Conservation (phyloP, 2,113 vertebrate genomes). For the Burhinus oedicnemus region DNA sequence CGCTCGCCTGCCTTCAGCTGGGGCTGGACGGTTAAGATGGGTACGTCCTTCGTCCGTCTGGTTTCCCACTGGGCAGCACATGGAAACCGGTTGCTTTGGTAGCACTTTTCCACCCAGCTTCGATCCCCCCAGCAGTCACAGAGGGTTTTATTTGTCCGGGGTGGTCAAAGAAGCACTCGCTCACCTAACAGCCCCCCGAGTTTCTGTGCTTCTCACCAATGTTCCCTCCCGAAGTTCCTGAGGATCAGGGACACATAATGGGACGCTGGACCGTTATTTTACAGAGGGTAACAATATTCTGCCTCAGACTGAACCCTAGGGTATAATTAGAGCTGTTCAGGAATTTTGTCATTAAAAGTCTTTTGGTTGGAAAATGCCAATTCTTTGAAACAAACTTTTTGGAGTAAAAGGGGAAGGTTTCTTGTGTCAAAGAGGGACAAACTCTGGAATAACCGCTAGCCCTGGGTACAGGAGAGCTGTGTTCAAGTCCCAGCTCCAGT, state of each 20-base stretch:
- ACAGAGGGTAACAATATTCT: neutral
- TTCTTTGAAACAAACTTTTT: neutral
- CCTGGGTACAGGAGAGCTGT: neutral
- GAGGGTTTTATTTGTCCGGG: neutral
- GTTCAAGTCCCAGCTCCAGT: neutral
- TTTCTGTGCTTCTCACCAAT: neutral
- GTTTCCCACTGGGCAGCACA: neutral
- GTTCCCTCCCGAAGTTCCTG: neutral
- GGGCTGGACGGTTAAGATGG: neutral
- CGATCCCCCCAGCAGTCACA: fast-evolving
- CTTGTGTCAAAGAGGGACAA: neutral
- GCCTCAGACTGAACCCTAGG: neutral
- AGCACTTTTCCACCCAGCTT: neutral
- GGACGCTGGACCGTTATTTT: neutral
- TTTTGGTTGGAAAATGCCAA: conserved; percentile 16
- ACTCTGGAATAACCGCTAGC: neutral
- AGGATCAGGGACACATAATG: neutral
- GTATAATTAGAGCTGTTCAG: conserved; percentile 36
- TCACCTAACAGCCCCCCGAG: neutral
- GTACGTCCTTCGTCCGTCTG: neutral
- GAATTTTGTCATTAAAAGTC: conserved; percentile 28
- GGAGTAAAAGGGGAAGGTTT: neutral
- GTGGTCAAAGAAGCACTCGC: neutral
- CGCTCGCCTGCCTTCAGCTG: neutral
- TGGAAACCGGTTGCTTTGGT: neutral